Percentiles rank a stretch among this genome's conserved stretches.
Evolutionary conservation across 2,888 invertebrate species (phyloP).

Genomic region (Antitype chi): DNA sequence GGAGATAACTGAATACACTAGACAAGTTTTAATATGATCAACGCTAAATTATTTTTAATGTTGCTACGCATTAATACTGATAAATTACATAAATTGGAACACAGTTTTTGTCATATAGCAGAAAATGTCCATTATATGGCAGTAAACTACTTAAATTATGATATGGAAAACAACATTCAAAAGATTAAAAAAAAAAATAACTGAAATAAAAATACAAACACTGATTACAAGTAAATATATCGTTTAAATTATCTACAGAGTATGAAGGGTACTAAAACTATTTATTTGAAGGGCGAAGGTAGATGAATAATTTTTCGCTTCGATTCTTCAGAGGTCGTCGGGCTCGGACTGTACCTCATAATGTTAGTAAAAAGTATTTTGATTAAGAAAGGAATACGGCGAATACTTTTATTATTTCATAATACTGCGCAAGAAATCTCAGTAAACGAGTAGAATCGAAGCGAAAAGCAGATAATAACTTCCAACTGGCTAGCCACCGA

Average conservation of each 20-base stretch:
- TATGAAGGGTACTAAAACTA: slow-evolving; percentile 39
- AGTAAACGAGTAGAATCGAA: slow-evolving; percentile 62
- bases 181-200: slow-evolving; percentile 22
- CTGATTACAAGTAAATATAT: slow-evolving; percentile 55
- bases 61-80: slow-evolving; percentile 19
- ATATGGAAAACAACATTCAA: slow-evolving; percentile 14
- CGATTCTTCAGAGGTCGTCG: slow-evolving; percentile 74
- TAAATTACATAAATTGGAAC: slow-evolving; percentile 20
- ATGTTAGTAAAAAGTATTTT: slow-evolving; percentile 65
- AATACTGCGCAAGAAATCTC: slow-evolving; percentile 51
- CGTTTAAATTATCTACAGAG: slow-evolving; percentile 43
- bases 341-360: slow-evolving; percentile 76
- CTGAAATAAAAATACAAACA: slow-evolving; percentile 39
- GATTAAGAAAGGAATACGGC: slow-evolving; percentile 44
- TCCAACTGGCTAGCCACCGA: slow-evolving; percentile 61
- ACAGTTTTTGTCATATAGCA: slow-evolving; percentile 11
- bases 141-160: slow-evolving; percentile 39
- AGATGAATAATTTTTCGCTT: slow-evolving; percentile 64
- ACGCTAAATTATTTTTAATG: slow-evolving; percentile 45
- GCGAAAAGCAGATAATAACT: slow-evolving; percentile 68
- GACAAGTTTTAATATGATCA: slow-evolving; percentile 52
- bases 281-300: slow-evolving; percentile 46
- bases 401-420: slow-evolving; percentile 42
- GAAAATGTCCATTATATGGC: slow-evolving; percentile 23
- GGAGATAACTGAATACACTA: slow-evolving; percentile 70